Conservation (phyloP, 2,113 vertebrate species). For the Fregata magnificens region DNA sequence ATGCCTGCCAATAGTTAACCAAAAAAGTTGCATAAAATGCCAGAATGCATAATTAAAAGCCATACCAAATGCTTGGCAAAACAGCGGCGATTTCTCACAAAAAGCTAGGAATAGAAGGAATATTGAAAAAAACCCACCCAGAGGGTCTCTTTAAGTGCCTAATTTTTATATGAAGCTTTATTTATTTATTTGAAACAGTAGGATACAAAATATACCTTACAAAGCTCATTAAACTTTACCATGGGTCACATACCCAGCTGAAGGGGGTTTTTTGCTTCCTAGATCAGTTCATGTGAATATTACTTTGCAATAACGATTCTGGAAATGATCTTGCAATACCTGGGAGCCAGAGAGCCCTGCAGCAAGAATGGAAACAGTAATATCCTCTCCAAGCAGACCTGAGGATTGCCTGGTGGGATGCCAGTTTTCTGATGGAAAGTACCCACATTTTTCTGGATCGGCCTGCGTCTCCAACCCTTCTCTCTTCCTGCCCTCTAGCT, state of each 20-base stretch:
- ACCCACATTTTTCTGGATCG: slow-evolving; percentile 23
- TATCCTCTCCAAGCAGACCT: slow-evolving; percentile 10
- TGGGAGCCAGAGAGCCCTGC: neutral
- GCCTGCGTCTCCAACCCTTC: neutral
- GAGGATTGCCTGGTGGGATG: neutral
- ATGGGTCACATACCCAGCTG: neutral
- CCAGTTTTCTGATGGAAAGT: slow-evolving; percentile 44
- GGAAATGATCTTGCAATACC: slow-evolving; percentile 4
- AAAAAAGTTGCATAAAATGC: neutral
- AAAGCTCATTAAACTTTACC: neutral
- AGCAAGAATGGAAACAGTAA: slow-evolving; percentile 9
- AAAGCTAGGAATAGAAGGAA: neutral
- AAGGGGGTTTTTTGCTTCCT: neutral
- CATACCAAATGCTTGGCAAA: neutral
- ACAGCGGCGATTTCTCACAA: neutral
- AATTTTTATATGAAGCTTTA: neutral
- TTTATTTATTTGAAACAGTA: neutral
- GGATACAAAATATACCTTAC: neutral
- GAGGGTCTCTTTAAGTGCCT: neutral
- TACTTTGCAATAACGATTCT: neutral
- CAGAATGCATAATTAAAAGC: neutral
- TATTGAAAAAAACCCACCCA: neutral
- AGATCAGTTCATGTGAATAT: neutral
- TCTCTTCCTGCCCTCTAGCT: slow-evolving; percentile 22
- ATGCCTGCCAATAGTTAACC: neutral